Evolutionary conservation across 1,140 invertebrate species (phyloP), one percentile per base, ranked within the genome.

Genomic region (Brachionus paranguensis): DNA sequence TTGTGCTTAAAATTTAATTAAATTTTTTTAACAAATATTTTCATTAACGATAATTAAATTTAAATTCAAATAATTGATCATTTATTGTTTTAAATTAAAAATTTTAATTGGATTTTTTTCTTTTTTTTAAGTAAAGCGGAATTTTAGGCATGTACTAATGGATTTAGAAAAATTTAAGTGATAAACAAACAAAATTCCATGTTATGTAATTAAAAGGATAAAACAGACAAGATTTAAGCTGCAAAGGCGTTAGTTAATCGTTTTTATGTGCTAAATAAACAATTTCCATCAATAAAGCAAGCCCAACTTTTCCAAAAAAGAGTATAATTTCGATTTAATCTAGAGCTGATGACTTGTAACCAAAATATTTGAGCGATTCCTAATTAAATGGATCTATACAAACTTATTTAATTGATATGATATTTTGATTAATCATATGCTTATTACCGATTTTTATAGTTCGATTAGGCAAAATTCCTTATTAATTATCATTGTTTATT

Each of bases 351-450:
- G 53, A 20, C 53, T 60, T 60, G 53, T 60, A 60, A 60, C 53
- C 53, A 60, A 20, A 60, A 27, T 60, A 27, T 17, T 20, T 60
- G 53, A 60, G 17, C 53, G 53, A 60, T 20, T 60, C 53, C 53
- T 60, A 60, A 60, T 60, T 60, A 60, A 60, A 60, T 20, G 20
- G 20, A 60, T 60, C 53, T 60, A 60, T 24, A 60, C 53, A 60
- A 60, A 60, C 53, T 60, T 60, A 60, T 60, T 60, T 60, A 60
- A 60, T 60, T 60, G 53, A 60, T 60, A 60, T 60, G 53, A 60
- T 60, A 60, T 60, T 60, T 60, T 60, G 53, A 60, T 60, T 60
- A 60, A 60, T 60, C 20, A 20, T 60, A 60, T 24, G 53, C 53
- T 60, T 60, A 60, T 60, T 60, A 27, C 53, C 53, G 53, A 60